A percentile compares a stretch with the other conserved stretches of the same genome.
Conservation (phyloP, 2,888 invertebrate species). For the Epistrophe eligans region DNA sequence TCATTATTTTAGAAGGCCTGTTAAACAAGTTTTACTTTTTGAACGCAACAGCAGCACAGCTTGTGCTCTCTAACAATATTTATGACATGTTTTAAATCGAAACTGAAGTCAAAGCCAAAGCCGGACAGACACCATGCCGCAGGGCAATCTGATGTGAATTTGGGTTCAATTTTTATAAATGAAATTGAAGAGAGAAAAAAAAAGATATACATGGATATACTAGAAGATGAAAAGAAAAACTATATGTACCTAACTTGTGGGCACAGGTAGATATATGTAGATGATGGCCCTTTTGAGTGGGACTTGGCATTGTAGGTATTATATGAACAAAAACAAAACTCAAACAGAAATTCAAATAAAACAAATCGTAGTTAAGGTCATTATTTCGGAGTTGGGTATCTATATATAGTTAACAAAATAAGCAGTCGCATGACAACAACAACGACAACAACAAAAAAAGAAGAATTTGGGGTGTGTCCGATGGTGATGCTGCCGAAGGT, state of each 20-base stretch:
- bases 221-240: slow-evolving; percentile 28
- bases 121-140: slow-evolving; percentile 31
- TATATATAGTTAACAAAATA: background rate
- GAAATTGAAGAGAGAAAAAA: slow-evolving; percentile 30
- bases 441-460: background rate
- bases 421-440: background rate
- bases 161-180: slow-evolving; percentile 28
- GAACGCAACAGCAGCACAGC: slow-evolving; percentile 22
- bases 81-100: slow-evolving; percentile 28
- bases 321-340: slow-evolving; percentile 16
- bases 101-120: background rate
- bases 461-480: slow-evolving; percentile 53
- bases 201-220: background rate
- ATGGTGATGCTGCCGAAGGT: background rate
- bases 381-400: background rate
- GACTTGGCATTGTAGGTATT: background rate
- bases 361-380: slow-evolving; percentile 27
- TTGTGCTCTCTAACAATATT: background rate
- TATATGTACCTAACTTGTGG: slow-evolving; percentile 8
- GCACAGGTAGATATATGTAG: slow-evolving; percentile 45
- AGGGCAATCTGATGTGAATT: slow-evolving; percentile 9
- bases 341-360: slow-evolving; percentile 18
- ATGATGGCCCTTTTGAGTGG: slow-evolving; percentile 47
- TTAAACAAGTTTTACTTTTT: slow-evolving; percentile 34
- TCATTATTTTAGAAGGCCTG: slow-evolving; percentile 16